Evolutionary conservation across 2,113 vertebrate genomes (phyloP).

Genomic region (Daubentonia madagascariensis): DNA sequence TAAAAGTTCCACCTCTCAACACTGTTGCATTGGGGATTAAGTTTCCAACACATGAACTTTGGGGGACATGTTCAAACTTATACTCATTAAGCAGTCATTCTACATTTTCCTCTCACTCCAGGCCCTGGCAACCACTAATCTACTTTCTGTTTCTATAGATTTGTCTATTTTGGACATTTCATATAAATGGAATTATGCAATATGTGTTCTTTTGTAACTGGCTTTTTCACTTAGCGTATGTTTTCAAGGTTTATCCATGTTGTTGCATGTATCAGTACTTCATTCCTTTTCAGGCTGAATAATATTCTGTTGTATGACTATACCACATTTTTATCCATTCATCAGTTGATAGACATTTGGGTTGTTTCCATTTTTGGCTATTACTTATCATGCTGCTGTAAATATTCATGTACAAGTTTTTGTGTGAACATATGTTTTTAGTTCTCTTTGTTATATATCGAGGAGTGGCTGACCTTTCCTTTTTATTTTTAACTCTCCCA

Average conservation of each 20-base stretch:
- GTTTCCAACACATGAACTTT: too few relatives aligned
- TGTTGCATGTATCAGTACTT: background rate
- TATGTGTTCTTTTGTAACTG: background rate
- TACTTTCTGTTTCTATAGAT: background rate
- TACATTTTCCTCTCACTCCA: background rate
- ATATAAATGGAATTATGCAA: background rate
- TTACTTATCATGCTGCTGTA: background rate
- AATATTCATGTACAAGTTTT: background rate
- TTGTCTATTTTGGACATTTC: slow-evolving; percentile 7
- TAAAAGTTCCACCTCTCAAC: background rate
- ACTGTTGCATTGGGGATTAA: too few relatives aligned
- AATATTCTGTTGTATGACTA: background rate
- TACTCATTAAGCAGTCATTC: background rate
- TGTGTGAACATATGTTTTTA: background rate
- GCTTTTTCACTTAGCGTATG: background rate
- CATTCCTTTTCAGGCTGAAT: background rate
- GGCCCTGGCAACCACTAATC: background rate
- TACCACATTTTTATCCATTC: background rate
- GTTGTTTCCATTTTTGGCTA: background rate
- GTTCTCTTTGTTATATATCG: background rate
- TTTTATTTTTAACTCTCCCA: slow-evolving; percentile 8
- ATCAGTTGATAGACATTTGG: background rate
- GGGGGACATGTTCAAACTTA: too few relatives aligned
- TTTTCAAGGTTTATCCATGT: background rate
- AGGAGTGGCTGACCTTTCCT: background rate